Evolutionary conservation across 2,888 invertebrate species (phyloP), one percentile per base, ranked within the genome.

Genomic region (Dicycla oo): DNA sequence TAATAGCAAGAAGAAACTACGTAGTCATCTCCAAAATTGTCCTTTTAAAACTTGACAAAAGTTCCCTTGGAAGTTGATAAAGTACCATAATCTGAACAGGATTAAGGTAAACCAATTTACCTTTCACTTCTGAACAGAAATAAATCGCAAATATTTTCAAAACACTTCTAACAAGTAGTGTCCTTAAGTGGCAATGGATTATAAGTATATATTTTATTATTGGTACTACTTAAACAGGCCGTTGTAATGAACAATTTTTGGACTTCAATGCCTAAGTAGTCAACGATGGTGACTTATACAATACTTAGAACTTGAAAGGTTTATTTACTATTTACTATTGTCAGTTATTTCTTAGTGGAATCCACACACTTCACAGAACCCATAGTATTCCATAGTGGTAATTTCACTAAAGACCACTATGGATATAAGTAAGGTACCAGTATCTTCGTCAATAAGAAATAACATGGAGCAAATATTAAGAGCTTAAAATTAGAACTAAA

Each of bases 21-120:
- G 57, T 2, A 73, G 71, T 79, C 79, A 78, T 56, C 69, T 70
- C 18, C 65, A 58, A 75, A 79, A 74, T 79, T 71, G 66, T 65
- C 45, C 49, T 64, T 69, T 62, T 75, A 62, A 65, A 73, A 80
- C 54, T 69, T 77, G 20, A 69, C 71, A 38, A 51, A 73, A 61
- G 54, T 62, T 65, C 10, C 53, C 26, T 30, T 53, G 18, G 62
- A 78, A 71, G 43, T 78, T 81, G 69, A 81, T 70, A 74, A 81
- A 80, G 77, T 70, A 68, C 64, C 53, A 51, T 74, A 58, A 81
- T 74, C 47, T 47, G 51, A 11, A 56, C 65, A n/a, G 53, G 53
- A 78, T 74, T 68, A 57, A 53, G 13, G 10, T 68, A 56, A 78
- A 43, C 62, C 63, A 51, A 72, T 69, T 73, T 77, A 58, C 66